Percentiles rank a stretch among this genome's conserved stretches.
phyloP scores from a whole-genome alignment of 2,888 invertebrate genomes.

The Artemia sp. region DNA sequence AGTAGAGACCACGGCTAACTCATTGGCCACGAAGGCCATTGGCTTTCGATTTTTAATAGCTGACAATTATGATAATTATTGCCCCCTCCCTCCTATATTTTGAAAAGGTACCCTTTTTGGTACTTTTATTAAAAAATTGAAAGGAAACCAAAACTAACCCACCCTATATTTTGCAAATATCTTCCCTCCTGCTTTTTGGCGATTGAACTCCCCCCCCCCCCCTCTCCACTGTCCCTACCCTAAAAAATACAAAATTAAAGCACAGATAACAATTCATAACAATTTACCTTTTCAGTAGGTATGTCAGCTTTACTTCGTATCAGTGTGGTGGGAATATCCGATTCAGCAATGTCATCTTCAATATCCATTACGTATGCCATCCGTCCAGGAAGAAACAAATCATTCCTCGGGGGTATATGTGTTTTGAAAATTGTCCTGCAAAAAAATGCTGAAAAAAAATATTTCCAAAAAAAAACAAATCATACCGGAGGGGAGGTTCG shows the following conservation, averaged over 20 bases:
- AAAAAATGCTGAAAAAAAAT: neutral
- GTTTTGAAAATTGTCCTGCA: constrained; percentile 43
- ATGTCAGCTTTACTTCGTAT: constrained; percentile 82
- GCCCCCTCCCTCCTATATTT: too few relatives aligned
- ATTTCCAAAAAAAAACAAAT: neutral
- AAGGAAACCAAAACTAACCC: neutral
- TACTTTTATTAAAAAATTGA: too few relatives aligned
- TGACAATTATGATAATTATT: too few relatives aligned
- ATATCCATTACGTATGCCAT: constrained; percentile 98
- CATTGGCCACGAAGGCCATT: too few relatives aligned
- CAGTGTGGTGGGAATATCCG: constrained; percentile 87
- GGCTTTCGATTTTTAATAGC: too few relatives aligned
- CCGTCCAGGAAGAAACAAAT: constrained; percentile 78
- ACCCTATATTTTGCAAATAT: constrained; percentile 3
- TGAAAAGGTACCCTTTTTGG: too few relatives aligned
- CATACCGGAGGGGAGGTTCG: neutral
- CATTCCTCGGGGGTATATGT: constrained; percentile 55
- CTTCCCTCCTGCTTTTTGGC: neutral
- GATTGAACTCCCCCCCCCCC: neutral
- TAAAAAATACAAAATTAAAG: neutral
- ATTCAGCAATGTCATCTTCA: constrained; percentile 62
- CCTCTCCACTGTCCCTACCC: neutral
- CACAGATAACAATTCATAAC: neutral
- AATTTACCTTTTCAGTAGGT: constrained; percentile 46
- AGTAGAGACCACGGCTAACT: too few relatives aligned